phyloP scores from a whole-genome alignment of 1,140 invertebrate genomes.

The Brachionus koreanus region DNA sequence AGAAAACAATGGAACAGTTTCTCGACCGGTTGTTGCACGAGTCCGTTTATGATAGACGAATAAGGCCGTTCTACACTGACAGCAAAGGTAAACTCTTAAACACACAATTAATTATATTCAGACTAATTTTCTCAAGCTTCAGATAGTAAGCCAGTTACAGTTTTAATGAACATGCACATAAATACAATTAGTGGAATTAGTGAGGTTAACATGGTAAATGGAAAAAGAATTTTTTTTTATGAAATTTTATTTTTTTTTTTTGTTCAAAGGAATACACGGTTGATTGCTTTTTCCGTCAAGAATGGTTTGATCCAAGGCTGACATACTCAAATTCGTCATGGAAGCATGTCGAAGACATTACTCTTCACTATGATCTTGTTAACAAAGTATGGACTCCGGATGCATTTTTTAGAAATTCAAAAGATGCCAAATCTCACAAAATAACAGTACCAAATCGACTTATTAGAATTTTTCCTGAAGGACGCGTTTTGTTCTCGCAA shows the following conservation, averaged over 20 bases:
- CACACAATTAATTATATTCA: background rate
- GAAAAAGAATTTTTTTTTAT: background rate
- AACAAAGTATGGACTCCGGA: slow-evolving; percentile 68
- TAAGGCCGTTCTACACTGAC: slow-evolving; percentile 38
- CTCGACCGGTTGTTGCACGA: slow-evolving; percentile 35
- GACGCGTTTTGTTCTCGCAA: slow-evolving; percentile 64
- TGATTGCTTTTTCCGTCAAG: slow-evolving; percentile 98
- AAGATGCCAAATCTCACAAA: slow-evolving; percentile 59
- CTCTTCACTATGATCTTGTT: slow-evolving; percentile 52
- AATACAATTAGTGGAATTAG: slow-evolving; percentile 44
- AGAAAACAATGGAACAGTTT: slow-evolving; percentile 44
- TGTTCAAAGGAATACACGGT: slow-evolving; percentile 84
- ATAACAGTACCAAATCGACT: slow-evolving; percentile 66
- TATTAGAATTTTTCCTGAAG: slow-evolving; percentile 65
- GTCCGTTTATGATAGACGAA: slow-evolving; percentile 37
- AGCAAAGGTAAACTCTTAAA: slow-evolving; percentile 1
- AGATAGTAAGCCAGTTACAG: slow-evolving; percentile 33
- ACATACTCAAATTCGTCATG: slow-evolving; percentile 71
- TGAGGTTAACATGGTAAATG: slow-evolving; percentile 43
- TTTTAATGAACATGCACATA: slow-evolving; percentile 44
- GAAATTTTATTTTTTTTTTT: background rate
- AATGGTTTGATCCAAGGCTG: slow-evolving; percentile 90
- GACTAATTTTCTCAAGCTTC: background rate
- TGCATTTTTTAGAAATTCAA: slow-evolving; percentile 68
- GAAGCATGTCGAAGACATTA: slow-evolving; percentile 57